These are phyloP conservation scores for Lissocephala sabroskyi DNA, from an alignment of 2,888 invertebrate genomes.

Conservation along the genomic window DNA sequence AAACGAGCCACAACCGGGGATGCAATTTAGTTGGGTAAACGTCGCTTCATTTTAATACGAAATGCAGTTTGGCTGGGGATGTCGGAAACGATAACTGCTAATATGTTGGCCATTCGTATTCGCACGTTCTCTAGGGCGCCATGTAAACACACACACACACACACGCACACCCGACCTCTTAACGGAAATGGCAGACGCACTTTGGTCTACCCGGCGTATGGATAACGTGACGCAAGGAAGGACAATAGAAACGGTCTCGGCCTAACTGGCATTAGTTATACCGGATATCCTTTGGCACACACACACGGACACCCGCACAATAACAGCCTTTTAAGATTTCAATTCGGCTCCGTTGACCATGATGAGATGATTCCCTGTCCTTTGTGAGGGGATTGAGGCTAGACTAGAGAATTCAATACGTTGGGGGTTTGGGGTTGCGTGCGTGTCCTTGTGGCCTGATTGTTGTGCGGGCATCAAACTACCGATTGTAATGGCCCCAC, in stretches of 20 bases:
- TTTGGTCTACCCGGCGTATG: constrained; percentile 40
- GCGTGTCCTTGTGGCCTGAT: no score
- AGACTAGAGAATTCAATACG: no score
- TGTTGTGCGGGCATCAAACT: no score
- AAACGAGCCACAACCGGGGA: no score
- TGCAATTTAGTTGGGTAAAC: constrained; percentile 56
- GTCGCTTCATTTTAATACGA: constrained; percentile 61
- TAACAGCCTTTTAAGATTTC: constrained; percentile 42
- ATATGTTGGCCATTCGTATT: constrained; percentile 5
- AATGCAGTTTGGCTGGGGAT: constrained; percentile 23
- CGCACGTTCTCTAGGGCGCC: constrained; percentile 39
- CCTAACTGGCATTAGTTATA: constrained; percentile 50
- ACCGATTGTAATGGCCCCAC: no score
- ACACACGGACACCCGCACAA: no score
- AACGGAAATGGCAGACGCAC: no score
- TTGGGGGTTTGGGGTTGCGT: no score
- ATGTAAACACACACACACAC: constrained; percentile 41
- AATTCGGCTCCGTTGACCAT: no score
- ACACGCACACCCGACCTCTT: constrained; percentile 7
- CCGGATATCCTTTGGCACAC: constrained; percentile 38
- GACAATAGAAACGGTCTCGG: constrained; percentile 6
- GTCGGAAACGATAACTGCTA: not conserved
- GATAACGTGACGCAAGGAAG: constrained; percentile 47
- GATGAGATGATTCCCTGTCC: no score
- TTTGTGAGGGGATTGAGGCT: no score